Conservation (phyloP, 2,888 invertebrate species). For the Pristionchus mayeri region DNA sequence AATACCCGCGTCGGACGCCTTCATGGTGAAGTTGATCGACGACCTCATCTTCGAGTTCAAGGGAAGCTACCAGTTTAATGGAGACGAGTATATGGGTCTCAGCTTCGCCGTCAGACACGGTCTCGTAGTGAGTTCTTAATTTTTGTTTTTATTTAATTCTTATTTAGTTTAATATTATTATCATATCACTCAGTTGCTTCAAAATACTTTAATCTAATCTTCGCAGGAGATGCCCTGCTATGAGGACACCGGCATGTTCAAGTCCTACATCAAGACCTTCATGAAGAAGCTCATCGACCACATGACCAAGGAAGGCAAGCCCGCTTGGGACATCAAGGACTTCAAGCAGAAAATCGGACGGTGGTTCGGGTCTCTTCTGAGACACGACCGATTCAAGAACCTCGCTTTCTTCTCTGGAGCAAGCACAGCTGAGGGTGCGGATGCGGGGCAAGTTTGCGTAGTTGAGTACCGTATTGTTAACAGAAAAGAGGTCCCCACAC, state of each 20-base stretch:
- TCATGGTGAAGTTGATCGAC: conserved; percentile 91
- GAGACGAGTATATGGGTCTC: conserved; percentile 81
- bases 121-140: conserved; percentile 82
- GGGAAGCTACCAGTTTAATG: conserved; percentile 81
- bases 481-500: conserved; percentile 85
- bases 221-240: conserved; percentile 80
- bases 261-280: conserved; percentile 92
- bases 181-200: conserved; percentile 85
- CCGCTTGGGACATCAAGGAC: conserved; percentile 72
- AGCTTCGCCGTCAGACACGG: conserved; percentile 93
- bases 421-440: conserved; percentile 73
- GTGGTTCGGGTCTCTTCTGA: conserved; percentile 70
- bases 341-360: conserved; percentile 76
- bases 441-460: conserved; percentile 69
- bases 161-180: conserved; percentile 95
- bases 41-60: conserved; percentile 89
- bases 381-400: conserved; percentile 74
- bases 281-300: conserved; percentile 89
- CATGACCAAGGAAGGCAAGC: conserved; percentile 74
- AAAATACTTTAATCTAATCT: not conserved
- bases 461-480: conserved; percentile 84
- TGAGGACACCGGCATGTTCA: conserved; percentile 90
- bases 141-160: conserved; percentile 91
- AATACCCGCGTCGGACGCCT: conserved; percentile 97
- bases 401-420: conserved; percentile 75